These are phyloP conservation scores for Dolomedes plantarius DNA, from an alignment of 2,888 invertebrate genomes.

Conservation along the genomic window DNA sequence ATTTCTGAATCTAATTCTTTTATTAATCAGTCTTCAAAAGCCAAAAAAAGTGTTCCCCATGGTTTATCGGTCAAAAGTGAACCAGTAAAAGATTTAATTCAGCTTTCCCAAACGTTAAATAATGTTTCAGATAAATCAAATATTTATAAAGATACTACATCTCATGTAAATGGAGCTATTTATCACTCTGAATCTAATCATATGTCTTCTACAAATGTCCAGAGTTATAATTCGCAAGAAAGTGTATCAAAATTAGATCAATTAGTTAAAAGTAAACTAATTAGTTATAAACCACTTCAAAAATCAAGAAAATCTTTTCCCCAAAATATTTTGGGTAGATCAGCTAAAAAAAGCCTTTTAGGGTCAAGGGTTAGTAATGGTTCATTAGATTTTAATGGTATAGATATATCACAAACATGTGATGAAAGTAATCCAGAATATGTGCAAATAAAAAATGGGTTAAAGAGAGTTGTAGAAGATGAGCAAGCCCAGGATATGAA, in stretches of 20 bases:
- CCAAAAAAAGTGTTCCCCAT: too few relatives aligned
- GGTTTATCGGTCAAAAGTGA: too few relatives aligned
- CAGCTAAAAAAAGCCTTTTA: neutral
- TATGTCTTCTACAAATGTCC: neutral
- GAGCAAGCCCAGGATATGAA: neutral
- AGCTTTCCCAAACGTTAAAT: too few relatives aligned
- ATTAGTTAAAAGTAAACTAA: neutral
- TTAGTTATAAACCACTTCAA: neutral
- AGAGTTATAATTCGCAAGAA: neutral
- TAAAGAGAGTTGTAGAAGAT: neutral
- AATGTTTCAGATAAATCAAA: too few relatives aligned
- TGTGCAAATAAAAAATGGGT: neutral
- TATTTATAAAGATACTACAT: too few relatives aligned
- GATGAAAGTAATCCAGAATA: neutral
- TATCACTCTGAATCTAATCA: neutral
- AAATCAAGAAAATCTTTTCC: neutral
- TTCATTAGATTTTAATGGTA: neutral
- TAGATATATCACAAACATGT: neutral
- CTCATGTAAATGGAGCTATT: neutral
- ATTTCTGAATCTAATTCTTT: too few relatives aligned
- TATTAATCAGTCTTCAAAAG: too few relatives aligned
- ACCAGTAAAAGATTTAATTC: too few relatives aligned
- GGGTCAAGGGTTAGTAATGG: neutral
- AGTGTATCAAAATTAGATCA: neutral
- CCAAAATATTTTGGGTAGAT: neutral